phyloP scores from a whole-genome alignment of 2,888 invertebrate species.

The Melieria crassipennis region DNA sequence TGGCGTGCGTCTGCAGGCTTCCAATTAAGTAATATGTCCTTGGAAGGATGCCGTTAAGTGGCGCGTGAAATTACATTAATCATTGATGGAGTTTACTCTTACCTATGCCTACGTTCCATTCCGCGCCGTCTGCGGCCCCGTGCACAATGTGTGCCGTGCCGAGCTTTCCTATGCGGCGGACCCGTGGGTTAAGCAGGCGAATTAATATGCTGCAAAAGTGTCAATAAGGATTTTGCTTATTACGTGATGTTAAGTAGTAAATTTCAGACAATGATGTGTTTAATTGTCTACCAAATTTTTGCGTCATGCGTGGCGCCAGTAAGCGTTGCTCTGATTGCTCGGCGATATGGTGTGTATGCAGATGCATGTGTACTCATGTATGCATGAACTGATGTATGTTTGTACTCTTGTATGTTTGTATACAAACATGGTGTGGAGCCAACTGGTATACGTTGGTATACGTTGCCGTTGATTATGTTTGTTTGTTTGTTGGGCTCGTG shows the following conservation, averaged over 20 bases:
- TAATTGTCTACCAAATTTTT: conserved; percentile 31
- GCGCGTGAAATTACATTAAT: conserved; percentile 65
- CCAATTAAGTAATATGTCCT: conserved; percentile 64
- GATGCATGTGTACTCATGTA: neutral
- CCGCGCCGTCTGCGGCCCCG: neutral
- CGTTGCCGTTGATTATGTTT: no score
- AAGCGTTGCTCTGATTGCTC: conserved; percentile 14
- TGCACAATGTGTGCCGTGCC: neutral
- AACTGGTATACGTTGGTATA: no score
- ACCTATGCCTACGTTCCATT: conserved; percentile 29
- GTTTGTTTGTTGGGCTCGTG: no score
- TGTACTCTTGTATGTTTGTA: neutral
- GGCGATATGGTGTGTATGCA: neutral
- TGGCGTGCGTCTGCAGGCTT: conserved; percentile 35
- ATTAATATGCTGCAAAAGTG: conserved; percentile 22
- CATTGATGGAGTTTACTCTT: conserved; percentile 60
- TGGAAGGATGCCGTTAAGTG: conserved; percentile 63
- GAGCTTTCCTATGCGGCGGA: neutral
- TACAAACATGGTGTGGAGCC: no score
- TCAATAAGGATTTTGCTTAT: conserved; percentile 35
- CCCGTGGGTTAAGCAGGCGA: neutral
- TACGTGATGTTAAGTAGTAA: conserved; percentile 12
- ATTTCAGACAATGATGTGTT: conserved; percentile 32
- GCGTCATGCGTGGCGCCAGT: conserved; percentile 16
- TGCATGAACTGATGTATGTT: neutral